A percentile compares a stretch with the other conserved stretches of the same genome.
Conservation (phyloP, 2,113 vertebrate species). For the Oreotragus oreotragus region DNA sequence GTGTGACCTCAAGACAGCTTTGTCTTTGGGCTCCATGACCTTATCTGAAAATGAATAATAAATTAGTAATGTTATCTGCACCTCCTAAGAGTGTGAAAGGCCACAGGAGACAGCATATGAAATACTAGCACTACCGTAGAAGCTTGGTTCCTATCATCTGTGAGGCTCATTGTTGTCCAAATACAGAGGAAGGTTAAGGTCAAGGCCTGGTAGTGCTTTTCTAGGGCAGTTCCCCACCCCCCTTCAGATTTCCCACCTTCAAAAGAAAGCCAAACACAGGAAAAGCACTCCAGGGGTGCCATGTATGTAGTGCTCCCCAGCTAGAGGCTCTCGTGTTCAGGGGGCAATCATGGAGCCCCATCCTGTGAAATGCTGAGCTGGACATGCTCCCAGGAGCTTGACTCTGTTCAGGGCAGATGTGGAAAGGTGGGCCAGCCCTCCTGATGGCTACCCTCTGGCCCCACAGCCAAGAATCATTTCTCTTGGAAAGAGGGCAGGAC, state of each 20-base stretch:
- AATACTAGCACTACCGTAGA: accelerated
- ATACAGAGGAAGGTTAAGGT: neutral
- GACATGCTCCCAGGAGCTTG: neutral
- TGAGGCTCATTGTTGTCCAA: neutral
- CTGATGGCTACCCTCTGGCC: neutral
- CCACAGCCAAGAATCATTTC: neutral
- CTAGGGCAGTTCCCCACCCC: neutral
- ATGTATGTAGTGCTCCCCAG: accelerated
- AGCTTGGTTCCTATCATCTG: accelerated
- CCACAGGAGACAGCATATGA: neutral
- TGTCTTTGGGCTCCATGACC: neutral
- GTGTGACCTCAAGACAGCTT: neutral
- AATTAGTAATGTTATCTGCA: neutral
- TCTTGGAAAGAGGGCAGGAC: neutral
- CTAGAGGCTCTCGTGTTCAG: neutral
- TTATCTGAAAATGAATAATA: neutral
- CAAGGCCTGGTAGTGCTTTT: neutral
- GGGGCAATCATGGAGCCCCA: neutral
- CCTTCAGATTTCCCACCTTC: neutral
- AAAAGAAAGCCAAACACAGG: neutral
- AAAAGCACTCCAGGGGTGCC: neutral
- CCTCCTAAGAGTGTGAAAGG: neutral
- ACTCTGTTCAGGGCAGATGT: neutral
- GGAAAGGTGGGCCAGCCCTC: neutral
- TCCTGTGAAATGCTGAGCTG: neutral